phyloP scores from a whole-genome alignment of 1,140 invertebrate genomes.

The Drosophila simulans region DNA sequence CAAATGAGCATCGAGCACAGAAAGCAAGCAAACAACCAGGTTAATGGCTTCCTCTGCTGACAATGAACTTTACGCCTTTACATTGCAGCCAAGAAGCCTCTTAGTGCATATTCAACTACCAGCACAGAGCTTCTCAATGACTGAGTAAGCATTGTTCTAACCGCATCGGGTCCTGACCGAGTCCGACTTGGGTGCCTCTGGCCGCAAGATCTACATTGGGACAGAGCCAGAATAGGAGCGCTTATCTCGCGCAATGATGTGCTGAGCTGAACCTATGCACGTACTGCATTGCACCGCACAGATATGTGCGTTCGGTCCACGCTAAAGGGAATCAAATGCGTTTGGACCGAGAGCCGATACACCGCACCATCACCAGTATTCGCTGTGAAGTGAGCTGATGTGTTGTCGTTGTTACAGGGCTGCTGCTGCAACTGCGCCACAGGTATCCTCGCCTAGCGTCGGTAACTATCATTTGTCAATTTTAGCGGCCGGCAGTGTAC shows the following conservation, averaged over 20 bases:
- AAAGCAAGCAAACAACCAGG: slow-evolving; percentile 17
- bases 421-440: slow-evolving; percentile 76
- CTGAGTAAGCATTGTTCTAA: slow-evolving; percentile 10
- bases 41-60: slow-evolving; percentile 5
- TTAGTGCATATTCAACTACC: slow-evolving; percentile 2
- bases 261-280: slow-evolving; percentile 40
- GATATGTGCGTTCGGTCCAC: slow-evolving; percentile 79
- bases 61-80: slow-evolving; percentile 59
- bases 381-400: slow-evolving; percentile 73
- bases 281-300: slow-evolving; percentile 79
- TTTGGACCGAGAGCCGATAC: slow-evolving; percentile 81
- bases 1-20: slow-evolving; percentile 30
- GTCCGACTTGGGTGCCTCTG: slow-evolving; percentile 10
- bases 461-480: slow-evolving; percentile 29
- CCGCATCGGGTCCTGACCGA: slow-evolving; percentile 8
- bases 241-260: slow-evolving; percentile 24
- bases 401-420: slow-evolving; percentile 80
- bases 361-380: slow-evolving; percentile 76
- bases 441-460: slow-evolving; percentile 49
- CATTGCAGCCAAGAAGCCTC: slow-evolving; percentile 57
- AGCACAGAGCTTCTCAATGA: slow-evolving; percentile 22
- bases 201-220: background rate
- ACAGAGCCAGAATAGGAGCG: slow-evolving; percentile 5
- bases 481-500: slow-evolving; percentile 38
- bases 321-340: slow-evolving; percentile 81